Evolutionary conservation across 2,113 vertebrate genomes (phyloP).

Genomic region (Varanus komodoensis): DNA sequence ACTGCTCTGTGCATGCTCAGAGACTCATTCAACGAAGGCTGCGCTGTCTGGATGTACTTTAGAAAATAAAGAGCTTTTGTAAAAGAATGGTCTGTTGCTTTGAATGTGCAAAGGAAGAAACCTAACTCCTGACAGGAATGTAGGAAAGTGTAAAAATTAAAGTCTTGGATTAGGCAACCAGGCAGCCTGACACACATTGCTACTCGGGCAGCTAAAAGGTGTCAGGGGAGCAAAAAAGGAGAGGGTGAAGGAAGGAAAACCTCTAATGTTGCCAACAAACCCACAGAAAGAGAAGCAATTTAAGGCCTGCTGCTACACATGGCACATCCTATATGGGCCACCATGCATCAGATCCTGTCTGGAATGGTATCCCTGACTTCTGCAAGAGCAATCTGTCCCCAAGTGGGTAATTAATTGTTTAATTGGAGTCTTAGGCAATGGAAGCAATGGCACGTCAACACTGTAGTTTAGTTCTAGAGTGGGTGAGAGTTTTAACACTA

Average conservation of each 20-base stretch:
- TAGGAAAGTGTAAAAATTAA: background rate
- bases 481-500: conserved; percentile 26
- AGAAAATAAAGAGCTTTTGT: too few relatives aligned
- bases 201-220: background rate
- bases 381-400: background rate
- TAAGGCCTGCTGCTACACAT: background rate
- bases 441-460: background rate
- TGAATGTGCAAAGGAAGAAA: too few relatives aligned
- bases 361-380: background rate
- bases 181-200: background rate
- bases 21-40: too few relatives aligned
- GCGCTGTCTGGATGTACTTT: too few relatives aligned
- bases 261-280: background rate
- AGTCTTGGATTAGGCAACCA: background rate
- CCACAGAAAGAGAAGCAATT: background rate
- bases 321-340: background rate
- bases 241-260: background rate
- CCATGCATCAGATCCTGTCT: background rate
- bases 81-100: too few relatives aligned
- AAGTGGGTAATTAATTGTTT: background rate
- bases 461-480: background rate
- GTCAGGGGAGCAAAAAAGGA: background rate
- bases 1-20: too few relatives aligned
- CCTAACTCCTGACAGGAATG: background rate
- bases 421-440: background rate